Percentiles rank a stretch among this genome's conserved stretches.
phyloP scores from a whole-genome alignment of 1,140 invertebrate genomes.

The Rhyacophila brunnea region DNA sequence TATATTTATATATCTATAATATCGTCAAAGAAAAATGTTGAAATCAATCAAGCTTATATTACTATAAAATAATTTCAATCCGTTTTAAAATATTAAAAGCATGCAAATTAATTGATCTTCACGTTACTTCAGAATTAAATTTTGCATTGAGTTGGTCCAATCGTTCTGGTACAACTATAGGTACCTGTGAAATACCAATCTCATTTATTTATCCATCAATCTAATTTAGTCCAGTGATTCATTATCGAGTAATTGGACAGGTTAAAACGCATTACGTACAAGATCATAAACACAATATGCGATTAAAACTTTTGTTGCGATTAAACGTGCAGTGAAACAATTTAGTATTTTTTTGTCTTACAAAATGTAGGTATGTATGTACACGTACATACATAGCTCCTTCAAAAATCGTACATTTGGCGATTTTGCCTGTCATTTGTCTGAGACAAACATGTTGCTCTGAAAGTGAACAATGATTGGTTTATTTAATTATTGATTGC shows the following conservation, averaged over 20 bases:
- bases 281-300: not conserved
- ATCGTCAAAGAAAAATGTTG: no score
- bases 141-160: no score
- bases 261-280: not conserved
- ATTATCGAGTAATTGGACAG: not conserved
- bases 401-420: not conserved
- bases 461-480: not conserved
- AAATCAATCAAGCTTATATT: no score
- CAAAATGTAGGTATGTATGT: not conserved
- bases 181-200: not conserved
- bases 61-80: no score
- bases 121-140: no score
- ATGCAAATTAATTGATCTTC: no score
- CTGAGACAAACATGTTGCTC: not conserved
- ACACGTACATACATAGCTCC: no score
- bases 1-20: no score
- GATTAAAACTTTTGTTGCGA: not conserved
- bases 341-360: not conserved
- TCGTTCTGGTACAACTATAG: not conserved
- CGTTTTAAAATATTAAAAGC: no score
- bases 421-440: not conserved
- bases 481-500: no score
- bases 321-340: not conserved
- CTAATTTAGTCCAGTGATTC: not conserved
- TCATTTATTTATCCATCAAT: conserved; percentile 3